These are phyloP conservation scores for Pycnomerus fuliginosus DNA, from an alignment of 2,888 invertebrate genomes.

Conservation along the genomic window DNA sequence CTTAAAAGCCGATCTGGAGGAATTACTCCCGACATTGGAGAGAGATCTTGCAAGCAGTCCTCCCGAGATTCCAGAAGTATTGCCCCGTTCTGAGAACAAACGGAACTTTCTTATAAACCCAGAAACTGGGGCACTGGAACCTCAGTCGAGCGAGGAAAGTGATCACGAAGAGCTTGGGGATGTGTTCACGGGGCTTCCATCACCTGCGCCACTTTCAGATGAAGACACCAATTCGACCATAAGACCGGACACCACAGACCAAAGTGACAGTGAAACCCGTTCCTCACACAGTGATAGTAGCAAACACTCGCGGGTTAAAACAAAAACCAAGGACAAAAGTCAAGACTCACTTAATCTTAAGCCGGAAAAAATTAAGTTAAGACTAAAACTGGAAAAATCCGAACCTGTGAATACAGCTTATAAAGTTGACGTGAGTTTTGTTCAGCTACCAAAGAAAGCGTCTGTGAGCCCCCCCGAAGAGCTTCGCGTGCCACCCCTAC, in stretches of 20 bases:
- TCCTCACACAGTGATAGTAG: conserved; percentile 45
- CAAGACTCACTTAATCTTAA: conserved; percentile 49
- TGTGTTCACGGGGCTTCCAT: conserved; percentile 50
- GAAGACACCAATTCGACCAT: conserved; percentile 62
- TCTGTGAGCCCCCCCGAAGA: conserved; percentile 58
- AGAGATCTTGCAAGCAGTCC: conserved; percentile 58
- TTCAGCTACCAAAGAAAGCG: conserved; percentile 58
- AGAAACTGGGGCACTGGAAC: conserved; percentile 82
- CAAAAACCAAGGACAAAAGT: conserved; percentile 40
- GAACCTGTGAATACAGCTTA: conserved; percentile 78
- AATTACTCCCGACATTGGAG: conserved; percentile 63
- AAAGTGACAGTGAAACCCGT: conserved; percentile 50
- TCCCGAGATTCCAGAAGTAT: conserved; percentile 56
- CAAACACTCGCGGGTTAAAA: conserved; percentile 41
- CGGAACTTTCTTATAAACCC: conserved; percentile 87
- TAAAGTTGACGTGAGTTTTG: conserved; percentile 77
- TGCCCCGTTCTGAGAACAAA: conserved; percentile 56
- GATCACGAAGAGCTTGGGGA: conserved; percentile 53
- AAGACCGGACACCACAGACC: conserved; percentile 51
- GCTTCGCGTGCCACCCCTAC: conserved; percentile 82
- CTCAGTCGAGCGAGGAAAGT: conserved; percentile 68
- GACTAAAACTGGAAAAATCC: conserved; percentile 79
- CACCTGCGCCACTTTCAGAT: conserved; percentile 51
- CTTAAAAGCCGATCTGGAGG: conserved; percentile 61
- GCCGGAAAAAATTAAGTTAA: conserved; percentile 77